Conservation (phyloP, 2,113 vertebrate species). For the Cyprinodon variegatus region DNA sequence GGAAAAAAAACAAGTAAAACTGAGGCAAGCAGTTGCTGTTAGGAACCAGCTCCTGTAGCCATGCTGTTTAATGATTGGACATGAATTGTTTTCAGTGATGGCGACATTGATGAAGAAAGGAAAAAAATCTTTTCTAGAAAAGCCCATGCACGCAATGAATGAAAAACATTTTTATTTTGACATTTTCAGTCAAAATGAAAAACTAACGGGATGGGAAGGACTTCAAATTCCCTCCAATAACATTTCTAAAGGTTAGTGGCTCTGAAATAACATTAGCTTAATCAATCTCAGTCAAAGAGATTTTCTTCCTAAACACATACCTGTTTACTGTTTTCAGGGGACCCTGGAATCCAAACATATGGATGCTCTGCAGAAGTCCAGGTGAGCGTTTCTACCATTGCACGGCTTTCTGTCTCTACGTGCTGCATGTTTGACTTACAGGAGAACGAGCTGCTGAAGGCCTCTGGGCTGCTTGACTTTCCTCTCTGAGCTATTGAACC, state of each 20-base stretch:
- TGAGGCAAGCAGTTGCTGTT: too few relatives aligned
- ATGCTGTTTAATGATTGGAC: too few relatives aligned
- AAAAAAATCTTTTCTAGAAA: too few relatives aligned
- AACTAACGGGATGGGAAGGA: slow-evolving; percentile 60
- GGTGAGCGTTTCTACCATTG: neutral
- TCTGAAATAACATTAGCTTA: too few relatives aligned
- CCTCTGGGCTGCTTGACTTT: neutral
- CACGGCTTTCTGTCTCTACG: neutral
- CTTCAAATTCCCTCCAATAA: too few relatives aligned
- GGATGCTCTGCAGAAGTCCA: neutral
- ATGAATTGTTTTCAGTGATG: neutral
- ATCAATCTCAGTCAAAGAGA: too few relatives aligned
- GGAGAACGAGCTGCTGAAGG: neutral
- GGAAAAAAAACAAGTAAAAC: too few relatives aligned
- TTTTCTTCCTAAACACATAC: neutral
- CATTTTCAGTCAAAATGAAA: too few relatives aligned
- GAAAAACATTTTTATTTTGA: too few relatives aligned
- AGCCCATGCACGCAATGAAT: too few relatives aligned
- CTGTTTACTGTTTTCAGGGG: neutral
- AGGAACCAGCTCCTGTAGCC: too few relatives aligned
- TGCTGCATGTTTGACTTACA: neutral
- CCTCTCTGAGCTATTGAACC: neutral
- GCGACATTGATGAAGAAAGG: slow-evolving; percentile 62
- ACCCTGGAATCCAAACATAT: slow-evolving; percentile 11
- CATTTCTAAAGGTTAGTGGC: too few relatives aligned